Percentiles rank a stretch among this genome's conserved stretches.
Evolutionary conservation across 2,113 vertebrate species (phyloP).

Genomic region (Pristiophorus japonicus): DNA sequence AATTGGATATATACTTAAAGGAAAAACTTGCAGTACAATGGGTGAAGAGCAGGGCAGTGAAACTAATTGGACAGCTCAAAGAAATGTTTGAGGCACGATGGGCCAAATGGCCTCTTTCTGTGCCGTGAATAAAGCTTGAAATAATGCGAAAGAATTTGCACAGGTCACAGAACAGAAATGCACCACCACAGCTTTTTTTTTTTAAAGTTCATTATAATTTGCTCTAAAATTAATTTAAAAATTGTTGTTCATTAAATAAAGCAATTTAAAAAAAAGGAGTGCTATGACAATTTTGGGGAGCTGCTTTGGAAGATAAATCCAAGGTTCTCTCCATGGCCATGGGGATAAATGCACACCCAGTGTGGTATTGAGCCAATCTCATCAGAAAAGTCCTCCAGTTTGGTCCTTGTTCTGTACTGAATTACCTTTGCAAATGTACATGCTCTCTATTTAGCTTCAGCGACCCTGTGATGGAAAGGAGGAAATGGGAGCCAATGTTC

Average conservation of each 20-base stretch:
- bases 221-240: neutral
- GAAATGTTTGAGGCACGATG: neutral
- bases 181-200: neutral
- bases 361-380: neutral
- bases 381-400: neutral
- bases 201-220: neutral
- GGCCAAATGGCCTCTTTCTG: neutral
- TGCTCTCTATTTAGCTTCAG: neutral
- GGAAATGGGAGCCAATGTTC: neutral
- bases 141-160: neutral
- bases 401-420: neutral
- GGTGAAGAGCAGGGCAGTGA: neutral
- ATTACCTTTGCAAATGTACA: neutral
- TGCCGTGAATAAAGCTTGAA: neutral
- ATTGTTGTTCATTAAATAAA: neutral
- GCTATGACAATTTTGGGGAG: neutral
- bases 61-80: neutral
- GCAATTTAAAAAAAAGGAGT: too few species aligned
- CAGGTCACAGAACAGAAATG: neutral
- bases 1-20: neutral
- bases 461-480: neutral
- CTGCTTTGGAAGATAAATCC: neutral
- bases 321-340: neutral
- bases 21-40: neutral
- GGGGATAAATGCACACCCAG: neutral